Evolutionary conservation across 2,113 vertebrate species (phyloP).

Genomic region (Orycteropus afer): DNA sequence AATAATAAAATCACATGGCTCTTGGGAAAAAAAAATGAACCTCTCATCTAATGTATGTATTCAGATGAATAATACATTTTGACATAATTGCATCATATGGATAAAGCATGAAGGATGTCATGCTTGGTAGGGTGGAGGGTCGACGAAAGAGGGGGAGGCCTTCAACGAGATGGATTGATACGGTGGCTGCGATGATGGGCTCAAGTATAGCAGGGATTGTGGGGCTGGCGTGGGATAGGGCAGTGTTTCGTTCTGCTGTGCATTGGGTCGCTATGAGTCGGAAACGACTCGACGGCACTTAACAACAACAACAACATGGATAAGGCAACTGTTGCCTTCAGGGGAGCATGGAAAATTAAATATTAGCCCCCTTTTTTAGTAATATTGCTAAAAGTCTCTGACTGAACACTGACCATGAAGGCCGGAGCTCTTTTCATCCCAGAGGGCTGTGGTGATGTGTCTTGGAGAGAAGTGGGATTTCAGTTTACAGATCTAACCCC

Average conservation of each 20-base stretch:
- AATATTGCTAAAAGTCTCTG: background rate
- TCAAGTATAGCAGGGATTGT: too few species aligned
- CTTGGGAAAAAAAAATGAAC: background rate
- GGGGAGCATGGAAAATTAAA: background rate
- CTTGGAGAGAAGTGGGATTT: background rate
- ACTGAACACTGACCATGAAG: background rate
- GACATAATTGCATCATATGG: background rate
- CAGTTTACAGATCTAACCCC: background rate
- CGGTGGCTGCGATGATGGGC: too few species aligned
- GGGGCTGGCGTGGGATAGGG: too few species aligned
- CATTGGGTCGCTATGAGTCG: too few species aligned
- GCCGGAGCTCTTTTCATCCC: background rate
- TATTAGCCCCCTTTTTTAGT: background rate
- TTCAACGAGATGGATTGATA: too few species aligned
- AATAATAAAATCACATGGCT: background rate
- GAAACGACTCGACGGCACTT: too few species aligned
- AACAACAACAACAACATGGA: too few species aligned
- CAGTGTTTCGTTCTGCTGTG: too few species aligned
- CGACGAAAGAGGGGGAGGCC: too few species aligned
- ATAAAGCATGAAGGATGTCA: too few species aligned
- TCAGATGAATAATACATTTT: slow-evolving; percentile 5
- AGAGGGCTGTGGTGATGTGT: background rate
- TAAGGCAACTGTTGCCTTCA: background rate
- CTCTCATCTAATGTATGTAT: background rate
- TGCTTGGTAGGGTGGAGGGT: too few species aligned